Evolutionary conservation across 2,113 vertebrate species (phyloP).

Genomic region (Laticauda colubrina): DNA sequence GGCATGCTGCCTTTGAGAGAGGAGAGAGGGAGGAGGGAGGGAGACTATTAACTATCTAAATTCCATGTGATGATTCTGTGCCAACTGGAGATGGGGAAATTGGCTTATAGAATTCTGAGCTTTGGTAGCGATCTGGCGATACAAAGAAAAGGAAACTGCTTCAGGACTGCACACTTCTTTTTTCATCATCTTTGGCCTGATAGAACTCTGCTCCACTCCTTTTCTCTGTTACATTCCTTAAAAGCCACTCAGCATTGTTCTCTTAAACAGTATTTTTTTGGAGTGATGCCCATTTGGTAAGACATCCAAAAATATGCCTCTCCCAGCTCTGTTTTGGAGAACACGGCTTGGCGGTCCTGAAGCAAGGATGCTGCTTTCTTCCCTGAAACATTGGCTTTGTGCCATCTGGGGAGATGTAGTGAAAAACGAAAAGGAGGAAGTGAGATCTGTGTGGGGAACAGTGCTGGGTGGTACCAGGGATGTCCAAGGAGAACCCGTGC

Average conservation of each 20-base stretch:
- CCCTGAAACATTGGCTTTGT: not conserved
- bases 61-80: not conserved
- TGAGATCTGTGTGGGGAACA: constrained; percentile 5
- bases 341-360: not conserved
- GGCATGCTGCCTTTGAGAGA: not conserved
- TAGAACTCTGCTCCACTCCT: not conserved
- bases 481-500: not conserved
- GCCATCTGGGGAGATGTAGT: not conserved
- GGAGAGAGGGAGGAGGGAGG: not conserved
- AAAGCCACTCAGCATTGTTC: not conserved
- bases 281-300: not conserved
- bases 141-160: not conserved
- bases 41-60: not conserved
- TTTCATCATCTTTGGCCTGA: not conserved
- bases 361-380: constrained; percentile 3
- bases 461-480: constrained; percentile 1
- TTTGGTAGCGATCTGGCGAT: not conserved
- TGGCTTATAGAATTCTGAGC: not conserved
- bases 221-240: not conserved
- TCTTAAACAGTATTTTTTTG: not conserved
- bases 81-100: not conserved
- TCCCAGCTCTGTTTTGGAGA: not conserved
- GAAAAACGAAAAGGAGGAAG: not conserved
- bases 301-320: not conserved
- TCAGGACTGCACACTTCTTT: not conserved